Evolutionary conservation across 2,888 invertebrate genomes (phyloP).

Genomic region (Ptychoptera albimana): DNA sequence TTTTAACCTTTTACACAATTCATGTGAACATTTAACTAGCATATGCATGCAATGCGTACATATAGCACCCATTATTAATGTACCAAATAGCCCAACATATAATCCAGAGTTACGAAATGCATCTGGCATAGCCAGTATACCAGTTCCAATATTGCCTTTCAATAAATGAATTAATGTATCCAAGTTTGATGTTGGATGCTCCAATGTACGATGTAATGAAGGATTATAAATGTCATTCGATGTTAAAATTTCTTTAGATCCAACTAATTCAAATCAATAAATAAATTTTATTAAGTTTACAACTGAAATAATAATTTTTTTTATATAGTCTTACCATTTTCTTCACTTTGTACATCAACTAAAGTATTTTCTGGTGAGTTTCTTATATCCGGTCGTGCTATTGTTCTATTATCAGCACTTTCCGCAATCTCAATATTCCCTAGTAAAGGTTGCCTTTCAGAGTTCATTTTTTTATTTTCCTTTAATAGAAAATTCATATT

Average conservation of each 20-base stretch:
- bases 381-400: slow-evolving; percentile 25
- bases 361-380: slow-evolving; percentile 30
- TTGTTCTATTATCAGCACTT: slow-evolving; percentile 16
- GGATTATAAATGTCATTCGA: slow-evolving; percentile 36
- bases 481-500: slow-evolving; percentile 2
- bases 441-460: slow-evolving; percentile 51
- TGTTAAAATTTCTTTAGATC: slow-evolving; percentile 12
- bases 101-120: slow-evolving; percentile 85
- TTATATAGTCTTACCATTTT: slow-evolving; percentile 16
- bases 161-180: slow-evolving; percentile 59
- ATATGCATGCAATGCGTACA: slow-evolving; percentile 91
- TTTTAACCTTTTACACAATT: slow-evolving; percentile 52
- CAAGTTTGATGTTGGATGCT: slow-evolving; percentile 66
- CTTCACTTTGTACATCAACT: slow-evolving; percentile 29
- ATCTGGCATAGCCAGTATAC: slow-evolving; percentile 92
- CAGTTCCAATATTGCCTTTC: slow-evolving; percentile 73
- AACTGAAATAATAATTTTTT: no score
- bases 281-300: no score
- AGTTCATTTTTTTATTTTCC: slow-evolving; percentile 34
- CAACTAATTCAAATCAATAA: background rate
- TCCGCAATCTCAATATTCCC: slow-evolving; percentile 19
- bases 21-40: slow-evolving; percentile 56
- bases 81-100: slow-evolving; percentile 65
- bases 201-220: slow-evolving; percentile 47
- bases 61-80: slow-evolving; percentile 68